Percentiles rank a stretch among this genome's conserved stretches.
Conservation (phyloP, 1,140 invertebrate genomes). For the Tetramorium alpestre region DNA sequence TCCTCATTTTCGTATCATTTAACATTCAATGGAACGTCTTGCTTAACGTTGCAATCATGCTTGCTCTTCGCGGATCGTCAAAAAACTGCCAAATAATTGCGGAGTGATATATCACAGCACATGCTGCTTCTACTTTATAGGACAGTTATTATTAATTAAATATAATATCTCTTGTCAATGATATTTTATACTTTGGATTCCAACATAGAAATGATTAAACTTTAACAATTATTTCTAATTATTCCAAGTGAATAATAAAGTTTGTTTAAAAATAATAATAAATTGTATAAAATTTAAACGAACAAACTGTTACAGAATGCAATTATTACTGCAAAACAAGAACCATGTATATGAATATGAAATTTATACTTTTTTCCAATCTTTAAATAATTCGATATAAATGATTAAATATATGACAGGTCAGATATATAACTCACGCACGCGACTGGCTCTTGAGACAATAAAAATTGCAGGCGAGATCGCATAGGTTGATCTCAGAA, state of each 20-base stretch:
- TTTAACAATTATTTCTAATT: background rate
- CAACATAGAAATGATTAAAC: background rate
- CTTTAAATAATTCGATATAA: background rate
- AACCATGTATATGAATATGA: background rate
- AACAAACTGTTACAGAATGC: background rate
- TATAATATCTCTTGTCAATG: background rate
- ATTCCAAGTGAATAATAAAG: background rate
- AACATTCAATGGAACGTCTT: conserved; percentile 57
- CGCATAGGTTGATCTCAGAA: conserved; percentile 61
- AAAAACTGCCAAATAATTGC: conserved; percentile 47
- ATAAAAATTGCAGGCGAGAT: conserved; percentile 62
- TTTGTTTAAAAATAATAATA: background rate
- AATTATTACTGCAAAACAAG: background rate
- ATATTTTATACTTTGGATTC: background rate
- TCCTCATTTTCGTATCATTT: conserved; percentile 63
- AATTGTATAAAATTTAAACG: background rate
- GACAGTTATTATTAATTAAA: conserved; percentile 24
- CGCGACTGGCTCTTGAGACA: background rate
- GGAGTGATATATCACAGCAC: conserved; percentile 69
- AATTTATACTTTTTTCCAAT: background rate
- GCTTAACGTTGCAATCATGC: conserved; percentile 44
- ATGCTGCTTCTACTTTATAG: conserved; percentile 23
- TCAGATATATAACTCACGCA: background rate
- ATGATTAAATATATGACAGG: background rate
- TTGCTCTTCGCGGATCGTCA: conserved; percentile 13